A percentile compares a stretch with the other conserved stretches of the same genome.
phyloP scores from a whole-genome alignment of 2,113 vertebrate species.

The Uria aalge region DNA sequence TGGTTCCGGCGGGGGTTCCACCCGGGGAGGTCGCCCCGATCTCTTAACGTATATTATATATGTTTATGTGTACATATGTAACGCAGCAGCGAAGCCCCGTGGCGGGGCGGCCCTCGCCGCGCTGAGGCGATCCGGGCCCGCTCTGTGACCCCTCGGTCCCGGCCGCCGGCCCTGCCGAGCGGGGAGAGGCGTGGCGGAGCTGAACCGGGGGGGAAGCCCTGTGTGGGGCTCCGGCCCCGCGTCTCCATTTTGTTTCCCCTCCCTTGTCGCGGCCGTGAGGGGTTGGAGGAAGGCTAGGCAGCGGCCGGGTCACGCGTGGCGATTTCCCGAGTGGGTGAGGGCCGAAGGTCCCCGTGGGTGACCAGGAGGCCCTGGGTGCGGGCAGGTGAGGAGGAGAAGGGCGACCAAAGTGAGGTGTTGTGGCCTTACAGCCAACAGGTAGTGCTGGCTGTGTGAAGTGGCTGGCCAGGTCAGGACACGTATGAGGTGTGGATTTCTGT shows the following conservation, averaged over 20 bases:
- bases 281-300: neutral
- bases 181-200: no score
- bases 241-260: neutral
- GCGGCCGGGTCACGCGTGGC: fast-evolving
- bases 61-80: neutral
- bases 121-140: fast-evolving
- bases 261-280: neutral
- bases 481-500: fast-evolving
- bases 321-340: neutral
- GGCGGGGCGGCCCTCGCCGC: no score
- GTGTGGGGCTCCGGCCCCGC: fast-evolving
- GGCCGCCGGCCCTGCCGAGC: neutral
- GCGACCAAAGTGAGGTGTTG: fast-evolving
- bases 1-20: no score
- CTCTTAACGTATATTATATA: fast-evolving
- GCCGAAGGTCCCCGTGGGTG: neutral
- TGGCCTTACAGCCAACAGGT: fast-evolving
- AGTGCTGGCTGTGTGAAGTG: fast-evolving
- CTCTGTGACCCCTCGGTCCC: fast-evolving
- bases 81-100: neutral
- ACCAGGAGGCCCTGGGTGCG: fast-evolving
- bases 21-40: fast-evolving
- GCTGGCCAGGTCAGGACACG: fast-evolving
- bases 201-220: fast-evolving
- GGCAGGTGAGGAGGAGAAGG: neutral